Conservation (phyloP, 2,888 invertebrate genomes). For the Schizaphis graminum region DNA sequence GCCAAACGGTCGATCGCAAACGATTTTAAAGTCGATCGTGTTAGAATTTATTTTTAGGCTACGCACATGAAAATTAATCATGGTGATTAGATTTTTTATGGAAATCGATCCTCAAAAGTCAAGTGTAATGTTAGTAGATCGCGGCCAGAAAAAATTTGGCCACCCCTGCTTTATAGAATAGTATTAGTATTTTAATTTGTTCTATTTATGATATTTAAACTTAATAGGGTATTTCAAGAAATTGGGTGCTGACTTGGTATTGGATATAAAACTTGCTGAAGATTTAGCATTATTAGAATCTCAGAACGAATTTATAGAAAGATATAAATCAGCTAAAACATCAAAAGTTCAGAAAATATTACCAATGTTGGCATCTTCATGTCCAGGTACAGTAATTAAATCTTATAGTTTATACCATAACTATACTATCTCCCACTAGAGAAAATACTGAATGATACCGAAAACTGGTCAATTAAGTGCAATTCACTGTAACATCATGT, state of each 20-base stretch:
- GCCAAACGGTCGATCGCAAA: too few relatives aligned
- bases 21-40: too few relatives aligned
- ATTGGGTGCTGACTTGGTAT: slow-evolving; percentile 87
- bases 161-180: neutral
- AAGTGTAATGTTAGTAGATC: too few relatives aligned
- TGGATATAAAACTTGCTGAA: slow-evolving; percentile 91
- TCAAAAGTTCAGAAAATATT: slow-evolving; percentile 77
- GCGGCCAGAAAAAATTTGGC: too few relatives aligned
- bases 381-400: slow-evolving; percentile 81
- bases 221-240: slow-evolving; percentile 80
- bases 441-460: neutral
- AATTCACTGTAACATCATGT: neutral
- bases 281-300: slow-evolving; percentile 89
- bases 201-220: neutral
- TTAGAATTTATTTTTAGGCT: too few relatives aligned
- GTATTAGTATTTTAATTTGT: neutral
- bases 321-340: slow-evolving; percentile 77
- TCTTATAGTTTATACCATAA: neutral
- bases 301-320: slow-evolving; percentile 86
- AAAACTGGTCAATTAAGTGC: neutral
- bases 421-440: neutral
- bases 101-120: too few relatives aligned
- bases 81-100: too few relatives aligned
- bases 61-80: too few relatives aligned
- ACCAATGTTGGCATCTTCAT: slow-evolving; percentile 94